A percentile compares a stretch with the other conserved stretches of the same genome.
Evolutionary conservation across 1,140 invertebrate species (phyloP).

Genomic region (Drosophila biarmipes): DNA sequence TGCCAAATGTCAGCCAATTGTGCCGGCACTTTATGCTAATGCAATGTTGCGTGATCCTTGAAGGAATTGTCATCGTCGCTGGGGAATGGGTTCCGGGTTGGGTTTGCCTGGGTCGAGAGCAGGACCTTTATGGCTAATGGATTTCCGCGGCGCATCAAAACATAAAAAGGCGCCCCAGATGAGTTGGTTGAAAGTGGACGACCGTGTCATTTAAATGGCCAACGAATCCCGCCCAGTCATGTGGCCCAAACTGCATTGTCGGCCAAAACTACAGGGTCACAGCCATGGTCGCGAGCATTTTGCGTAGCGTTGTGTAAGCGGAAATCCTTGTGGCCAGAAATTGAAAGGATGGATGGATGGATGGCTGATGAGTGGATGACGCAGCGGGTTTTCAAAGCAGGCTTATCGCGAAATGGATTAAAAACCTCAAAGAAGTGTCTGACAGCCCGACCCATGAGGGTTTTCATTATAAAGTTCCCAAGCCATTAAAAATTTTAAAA

Average conservation of each 20-base stretch:
- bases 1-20: slow-evolving; percentile 48
- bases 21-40: slow-evolving; percentile 61
- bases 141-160: slow-evolving; percentile 49
- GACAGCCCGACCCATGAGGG: background rate
- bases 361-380: slow-evolving; percentile 34
- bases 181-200: slow-evolving; percentile 11
- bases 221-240: slow-evolving; percentile 41
- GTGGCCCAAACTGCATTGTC: slow-evolving; percentile 48
- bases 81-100: slow-evolving; percentile 4
- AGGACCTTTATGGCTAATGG: slow-evolving; percentile 34
- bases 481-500: background rate
- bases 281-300: slow-evolving; percentile 7
- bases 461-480: background rate
- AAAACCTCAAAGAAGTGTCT: background rate
- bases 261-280: slow-evolving; percentile 19
- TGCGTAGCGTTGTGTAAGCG: slow-evolving; percentile 49
- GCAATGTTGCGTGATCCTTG: slow-evolving; percentile 60
- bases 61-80: slow-evolving; percentile 50
- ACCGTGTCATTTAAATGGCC: slow-evolving; percentile 20
- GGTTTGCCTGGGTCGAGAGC: background rate
- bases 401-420: slow-evolving; percentile 32
- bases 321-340: slow-evolving; percentile 43
- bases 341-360: slow-evolving; percentile 2
- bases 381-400: slow-evolving; percentile 5
- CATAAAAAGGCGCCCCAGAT: slow-evolving; percentile 32